Base-by-base conservation (phyloP, 2,797 vertebrate genomes). In the Peromyscus eremicus region DNA sequence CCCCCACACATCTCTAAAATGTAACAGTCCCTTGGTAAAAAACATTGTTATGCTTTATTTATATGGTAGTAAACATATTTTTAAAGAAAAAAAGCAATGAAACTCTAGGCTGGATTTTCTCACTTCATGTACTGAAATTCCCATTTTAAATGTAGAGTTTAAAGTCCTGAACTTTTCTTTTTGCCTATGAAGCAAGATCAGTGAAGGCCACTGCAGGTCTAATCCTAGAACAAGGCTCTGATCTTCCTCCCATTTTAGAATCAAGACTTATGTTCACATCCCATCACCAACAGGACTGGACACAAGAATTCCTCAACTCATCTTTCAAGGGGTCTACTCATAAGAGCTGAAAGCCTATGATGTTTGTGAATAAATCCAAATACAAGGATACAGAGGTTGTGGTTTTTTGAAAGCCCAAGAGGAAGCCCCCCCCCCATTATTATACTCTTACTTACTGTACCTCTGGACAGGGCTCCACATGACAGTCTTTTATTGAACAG, bases 381-480 rank as follows among this genome's bases (percentile, higher is more conserved):
- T 32, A 71, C 34, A 96, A 6, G 7, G 60, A 79, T 10, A 88
- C 52, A 93, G 23, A 84, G 32, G 5, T 70, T 40, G 70, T 60
- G 40, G 12, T n/a, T 83, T 52, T 80, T 55, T 89, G 60, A 81
- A 93, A 89, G 52, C 57, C 32, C 16, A 62, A 76, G 62, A 95
- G 27, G 32, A 96, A 90, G 46, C 8, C 57, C n/a, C 55, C 46
- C 49, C 34, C 25, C 8, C 52, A 34, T 88, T 19, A 2, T 75
- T 96, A 85, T 86, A 32, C 43, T 89, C 89, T 16, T 87, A 92
- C 83, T 94, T 90, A 90, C 97, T 80, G 98, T 98, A 99, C 99
- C 99, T 99, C 99, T 77, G 99, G 99, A 96, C 99, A 99, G 68
- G 99, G 99, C 95, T 99, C 99, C 97, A 99, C 99, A 7, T 99